phyloP scores from a whole-genome alignment of 2,797 vertebrate genomes.

The Alauda arvensis region DNA sequence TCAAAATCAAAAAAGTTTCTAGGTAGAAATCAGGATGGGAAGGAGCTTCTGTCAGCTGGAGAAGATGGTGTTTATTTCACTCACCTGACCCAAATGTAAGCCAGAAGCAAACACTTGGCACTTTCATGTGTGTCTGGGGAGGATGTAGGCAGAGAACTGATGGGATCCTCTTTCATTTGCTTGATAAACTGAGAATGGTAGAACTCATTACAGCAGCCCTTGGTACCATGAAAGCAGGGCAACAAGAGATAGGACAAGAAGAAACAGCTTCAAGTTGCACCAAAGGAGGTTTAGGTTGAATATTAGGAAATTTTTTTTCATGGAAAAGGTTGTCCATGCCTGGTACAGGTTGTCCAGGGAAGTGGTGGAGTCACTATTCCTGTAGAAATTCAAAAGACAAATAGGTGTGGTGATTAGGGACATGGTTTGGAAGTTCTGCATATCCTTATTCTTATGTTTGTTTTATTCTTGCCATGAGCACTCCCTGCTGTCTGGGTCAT shows the following conservation, averaged over 20 bases:
- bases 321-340: background rate
- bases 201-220: background rate
- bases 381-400: background rate
- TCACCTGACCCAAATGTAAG: background rate
- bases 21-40: background rate
- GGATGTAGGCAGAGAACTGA: background rate
- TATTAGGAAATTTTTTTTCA: background rate
- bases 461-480: background rate
- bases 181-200: background rate
- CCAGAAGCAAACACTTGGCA: background rate
- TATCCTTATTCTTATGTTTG: background rate
- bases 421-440: background rate
- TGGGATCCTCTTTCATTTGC: background rate
- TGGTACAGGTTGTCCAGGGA: background rate
- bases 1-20: background rate
- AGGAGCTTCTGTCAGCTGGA: background rate
- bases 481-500: conserved; percentile 10
- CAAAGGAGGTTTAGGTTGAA: background rate
- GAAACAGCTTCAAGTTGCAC: accelerated
- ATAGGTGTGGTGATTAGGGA: background rate
- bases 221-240: background rate
- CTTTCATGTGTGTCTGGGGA: background rate
- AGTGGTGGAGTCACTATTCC: background rate
- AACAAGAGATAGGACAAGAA: background rate
- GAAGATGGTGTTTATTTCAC: background rate